Evolutionary conservation across 2,888 invertebrate genomes (phyloP), one percentile per base, ranked within the genome.

Genomic region (Cyclophora punctaria): DNA sequence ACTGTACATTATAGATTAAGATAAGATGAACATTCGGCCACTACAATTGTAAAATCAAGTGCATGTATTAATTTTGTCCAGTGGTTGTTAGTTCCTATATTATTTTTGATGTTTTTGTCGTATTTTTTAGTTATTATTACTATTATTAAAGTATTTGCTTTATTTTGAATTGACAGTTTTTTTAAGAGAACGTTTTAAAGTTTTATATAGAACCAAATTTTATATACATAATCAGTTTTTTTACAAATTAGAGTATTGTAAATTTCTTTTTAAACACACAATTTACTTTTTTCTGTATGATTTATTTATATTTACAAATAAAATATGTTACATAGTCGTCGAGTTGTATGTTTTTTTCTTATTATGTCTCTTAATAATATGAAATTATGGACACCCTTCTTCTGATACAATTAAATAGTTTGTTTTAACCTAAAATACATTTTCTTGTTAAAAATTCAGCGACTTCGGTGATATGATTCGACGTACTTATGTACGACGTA

Each of bases 31-130:
- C 69, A 71, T 73, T 60, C 73, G 73, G 77, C 80, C 80, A 83
- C 78, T 75, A 55, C 53, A 60, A 66, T 63, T 59, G 64, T 60
- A 59, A 52, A 52, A 55, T 58, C 57, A 20, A 20, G 60, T 54
- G 59, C 63, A 67, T 62, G 65, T 64, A 20, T 62, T 60, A 48
- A 60, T 60, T 72, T 66, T 74, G 68, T 55, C 58, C 71, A 77
- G 83, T 82, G 85, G 84, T 83, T 81, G 68, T 78, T 64, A 80
- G 85, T 86, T 86, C 85, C 85, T 86, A 83, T 86, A 82, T 79
- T 77, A 68, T 7, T 69, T 74, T 71, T 57, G 37, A 37, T 37
- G 37, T 37, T 37, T 37, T 37, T 20, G 20, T 20, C 20, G 20
- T 20, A 20, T 20, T 20, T 20, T 20, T 20, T 20, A 20, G 20